Evolutionary conservation across 2,888 invertebrate species (phyloP).

Genomic region (Malachius bipustulatus): DNA sequence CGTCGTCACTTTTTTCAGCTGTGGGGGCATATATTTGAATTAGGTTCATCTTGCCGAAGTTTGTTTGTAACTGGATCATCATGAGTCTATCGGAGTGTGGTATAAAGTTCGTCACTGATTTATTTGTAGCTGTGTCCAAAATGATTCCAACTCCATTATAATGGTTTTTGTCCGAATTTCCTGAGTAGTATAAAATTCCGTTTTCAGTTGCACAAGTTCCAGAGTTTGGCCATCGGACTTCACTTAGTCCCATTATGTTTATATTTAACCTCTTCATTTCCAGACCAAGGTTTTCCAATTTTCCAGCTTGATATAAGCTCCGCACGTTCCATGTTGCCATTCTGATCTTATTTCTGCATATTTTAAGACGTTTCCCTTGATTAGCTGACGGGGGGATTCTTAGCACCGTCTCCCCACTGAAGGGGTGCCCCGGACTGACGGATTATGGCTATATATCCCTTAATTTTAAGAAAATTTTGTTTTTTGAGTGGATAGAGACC

Average conservation of each 20-base stretch:
- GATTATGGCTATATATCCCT: too few relatives aligned
- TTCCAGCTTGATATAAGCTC: constrained; percentile 12
- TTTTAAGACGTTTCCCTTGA: too few relatives aligned
- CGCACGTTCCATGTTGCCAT: constrained; percentile 8
- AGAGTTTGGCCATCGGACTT: constrained; percentile 13
- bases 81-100: too few relatives aligned
- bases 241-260: constrained; percentile 13
- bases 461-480: too few relatives aligned
- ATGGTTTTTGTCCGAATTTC: constrained; percentile 12
- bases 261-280: constrained; percentile 13
- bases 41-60: too few relatives aligned
- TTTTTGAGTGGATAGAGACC: too few relatives aligned
- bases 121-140: too few relatives aligned
- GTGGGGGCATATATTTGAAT: too few relatives aligned
- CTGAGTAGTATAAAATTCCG: constrained; percentile 13
- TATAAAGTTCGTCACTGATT: too few relatives aligned
- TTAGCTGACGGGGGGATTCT: constrained; percentile 14
- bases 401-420: constrained; percentile 15
- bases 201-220: constrained; percentile 10
- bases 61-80: too few relatives aligned
- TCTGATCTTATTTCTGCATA: not conserved
- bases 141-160: constrained; percentile 12
- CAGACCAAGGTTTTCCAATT: constrained; percentile 11
- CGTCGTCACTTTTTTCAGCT: too few relatives aligned
- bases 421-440: constrained; percentile 12